phyloP scores from a whole-genome alignment of 2,888 invertebrate genomes.

The Baccha elongata region DNA sequence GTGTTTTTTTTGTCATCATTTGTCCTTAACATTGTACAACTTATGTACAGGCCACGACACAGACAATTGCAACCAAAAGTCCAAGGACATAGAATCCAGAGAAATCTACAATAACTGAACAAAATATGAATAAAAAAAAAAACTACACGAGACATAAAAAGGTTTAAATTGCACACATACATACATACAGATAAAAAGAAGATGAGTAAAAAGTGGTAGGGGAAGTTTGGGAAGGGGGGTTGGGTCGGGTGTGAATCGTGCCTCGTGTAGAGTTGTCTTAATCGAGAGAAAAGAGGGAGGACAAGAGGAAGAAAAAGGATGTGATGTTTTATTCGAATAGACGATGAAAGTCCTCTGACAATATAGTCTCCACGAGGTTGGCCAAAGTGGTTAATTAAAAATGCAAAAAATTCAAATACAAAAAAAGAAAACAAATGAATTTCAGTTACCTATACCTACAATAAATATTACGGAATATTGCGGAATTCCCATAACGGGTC shows the following conservation, averaged over 20 bases:
- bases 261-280: not conserved
- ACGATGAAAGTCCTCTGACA: conserved; percentile 62
- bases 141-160: conserved; percentile 48
- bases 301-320: not conserved
- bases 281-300: not conserved
- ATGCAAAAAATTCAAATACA: conserved; percentile 23
- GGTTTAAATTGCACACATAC: conserved; percentile 40
- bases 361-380: conserved; percentile 20
- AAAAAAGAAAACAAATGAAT: too few species aligned
- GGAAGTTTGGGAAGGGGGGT: conserved; percentile 6
- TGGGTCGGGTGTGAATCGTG: not conserved
- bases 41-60: conserved; percentile 34
- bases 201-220: conserved; percentile 32
- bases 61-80: conserved; percentile 65
- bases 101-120: conserved; percentile 30
- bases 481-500: conserved; percentile 60
- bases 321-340: conserved; percentile 12
- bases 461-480: conserved; percentile 51
- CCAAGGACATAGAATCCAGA: conserved; percentile 57
- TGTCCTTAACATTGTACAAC: conserved; percentile 47
- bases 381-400: conserved; percentile 65
- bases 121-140: conserved; percentile 10
- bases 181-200: not conserved
- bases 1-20: conserved; percentile 19
- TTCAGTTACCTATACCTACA: not conserved